Conservation (phyloP, 2,113 vertebrate species). For the Pica pica region DNA sequence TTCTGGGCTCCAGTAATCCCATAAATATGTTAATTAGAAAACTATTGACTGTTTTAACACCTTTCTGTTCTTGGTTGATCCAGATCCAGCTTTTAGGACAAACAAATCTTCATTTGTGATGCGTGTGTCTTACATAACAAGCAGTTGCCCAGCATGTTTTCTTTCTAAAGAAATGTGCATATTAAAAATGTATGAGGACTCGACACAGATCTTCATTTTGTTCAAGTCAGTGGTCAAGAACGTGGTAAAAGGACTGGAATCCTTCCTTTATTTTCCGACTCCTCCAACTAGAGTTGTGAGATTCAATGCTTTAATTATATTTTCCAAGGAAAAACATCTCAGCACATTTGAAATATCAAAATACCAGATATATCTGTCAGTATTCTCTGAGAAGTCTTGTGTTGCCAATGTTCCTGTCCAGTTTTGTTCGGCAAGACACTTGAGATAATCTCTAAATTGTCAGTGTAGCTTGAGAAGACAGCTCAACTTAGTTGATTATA, state of each 20-base stretch:
- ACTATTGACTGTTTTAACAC: neutral
- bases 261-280: neutral
- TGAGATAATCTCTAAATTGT: neutral
- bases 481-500: neutral
- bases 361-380: neutral
- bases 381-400: neutral
- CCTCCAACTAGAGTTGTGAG: neutral
- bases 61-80: neutral
- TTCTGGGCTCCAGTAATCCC: neutral
- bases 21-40: conserved; percentile 24
- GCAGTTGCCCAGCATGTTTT: neutral
- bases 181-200: neutral
- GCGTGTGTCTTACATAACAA: neutral
- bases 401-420: neutral
- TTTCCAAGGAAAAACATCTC: neutral
- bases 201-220: neutral
- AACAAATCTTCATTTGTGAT: neutral
- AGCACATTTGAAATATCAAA: neutral
- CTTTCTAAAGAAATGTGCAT: neutral
- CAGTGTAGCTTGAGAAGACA: neutral
- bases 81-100: neutral
- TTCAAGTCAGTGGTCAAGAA: neutral
- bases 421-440: neutral
- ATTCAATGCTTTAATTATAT: neutral
- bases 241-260: neutral